Conservation (phyloP, 2,113 vertebrate species). For the Edolisoma coerulescens region DNA sequence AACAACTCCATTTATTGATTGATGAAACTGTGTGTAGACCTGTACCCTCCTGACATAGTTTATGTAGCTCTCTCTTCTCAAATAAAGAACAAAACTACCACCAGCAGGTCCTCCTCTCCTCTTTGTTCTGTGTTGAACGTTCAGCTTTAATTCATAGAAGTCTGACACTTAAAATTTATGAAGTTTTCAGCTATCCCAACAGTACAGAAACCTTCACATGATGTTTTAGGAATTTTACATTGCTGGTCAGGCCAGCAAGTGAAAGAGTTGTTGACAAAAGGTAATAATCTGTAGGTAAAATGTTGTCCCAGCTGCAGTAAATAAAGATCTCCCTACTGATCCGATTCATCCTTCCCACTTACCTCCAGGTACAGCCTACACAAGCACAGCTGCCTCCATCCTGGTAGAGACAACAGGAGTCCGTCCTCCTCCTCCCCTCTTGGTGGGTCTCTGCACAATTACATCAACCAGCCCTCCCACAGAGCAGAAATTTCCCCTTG, state of each 20-base stretch:
- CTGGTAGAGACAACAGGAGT: not conserved
- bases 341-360: not conserved
- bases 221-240: not conserved
- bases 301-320: not conserved
- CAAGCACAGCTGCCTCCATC: not conserved
- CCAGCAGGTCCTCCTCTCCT: not conserved
- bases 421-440: not conserved
- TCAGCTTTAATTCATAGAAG: not conserved
- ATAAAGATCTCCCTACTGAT: not conserved
- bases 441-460: not conserved
- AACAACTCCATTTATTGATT: slow-evolving; percentile 77
- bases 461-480: not conserved
- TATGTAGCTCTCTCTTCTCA: slow-evolving; percentile 82
- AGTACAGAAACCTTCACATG: not conserved
- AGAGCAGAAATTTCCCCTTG: not conserved
- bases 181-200: not conserved
- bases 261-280: not conserved
- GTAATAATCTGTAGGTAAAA: not conserved
- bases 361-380: not conserved
- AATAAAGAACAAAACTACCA: slow-evolving; percentile 79
- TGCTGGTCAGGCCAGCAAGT: not conserved
- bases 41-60: slow-evolving; percentile 81
- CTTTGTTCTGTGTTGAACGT: not conserved
- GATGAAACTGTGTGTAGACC: slow-evolving; percentile 74
- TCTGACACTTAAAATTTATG: not conserved